Evolutionary conservation across 2,113 vertebrate species (phyloP).

Genomic region (Ancistrus triradiatus): DNA sequence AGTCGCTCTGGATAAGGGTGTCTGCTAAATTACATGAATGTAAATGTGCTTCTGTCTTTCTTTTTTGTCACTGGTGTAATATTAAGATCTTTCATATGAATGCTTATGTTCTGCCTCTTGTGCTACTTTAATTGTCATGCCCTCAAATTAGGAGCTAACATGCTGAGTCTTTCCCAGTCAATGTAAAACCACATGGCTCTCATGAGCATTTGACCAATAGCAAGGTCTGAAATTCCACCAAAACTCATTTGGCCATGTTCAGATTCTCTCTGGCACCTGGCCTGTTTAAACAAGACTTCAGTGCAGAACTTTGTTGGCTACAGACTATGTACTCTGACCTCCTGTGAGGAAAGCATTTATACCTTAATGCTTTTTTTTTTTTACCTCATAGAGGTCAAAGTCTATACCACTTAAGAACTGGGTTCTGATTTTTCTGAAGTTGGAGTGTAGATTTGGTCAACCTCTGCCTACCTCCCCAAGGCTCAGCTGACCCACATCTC

Average conservation of each 20-base stretch:
- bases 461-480: constrained; percentile 45
- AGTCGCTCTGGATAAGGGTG: no score
- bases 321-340: constrained; percentile 30
- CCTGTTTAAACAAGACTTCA: constrained; percentile 52
- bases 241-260: constrained; percentile 4
- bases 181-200: not conserved
- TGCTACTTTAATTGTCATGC: constrained; percentile 4
- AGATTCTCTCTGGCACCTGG: not conserved
- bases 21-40: no score
- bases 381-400: constrained; percentile 71
- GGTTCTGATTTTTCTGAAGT: constrained; percentile 63
- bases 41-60: no score
- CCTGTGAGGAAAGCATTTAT: constrained; percentile 53
- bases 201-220: not conserved
- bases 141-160: constrained; percentile 22
- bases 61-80: not conserved
- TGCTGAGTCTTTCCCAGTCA: constrained; percentile 3
- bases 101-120: constrained; percentile 11
- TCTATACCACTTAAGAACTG: constrained; percentile 71
- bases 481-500: constrained; percentile 9
- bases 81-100: constrained; percentile 13
- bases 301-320: constrained; percentile 52
- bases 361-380: constrained; percentile 74
- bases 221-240: not conserved
- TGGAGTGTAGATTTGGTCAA: constrained; percentile 54